phyloP scores from a whole-genome alignment of 2,888 invertebrate genomes.

The Leptopilina myrica region DNA sequence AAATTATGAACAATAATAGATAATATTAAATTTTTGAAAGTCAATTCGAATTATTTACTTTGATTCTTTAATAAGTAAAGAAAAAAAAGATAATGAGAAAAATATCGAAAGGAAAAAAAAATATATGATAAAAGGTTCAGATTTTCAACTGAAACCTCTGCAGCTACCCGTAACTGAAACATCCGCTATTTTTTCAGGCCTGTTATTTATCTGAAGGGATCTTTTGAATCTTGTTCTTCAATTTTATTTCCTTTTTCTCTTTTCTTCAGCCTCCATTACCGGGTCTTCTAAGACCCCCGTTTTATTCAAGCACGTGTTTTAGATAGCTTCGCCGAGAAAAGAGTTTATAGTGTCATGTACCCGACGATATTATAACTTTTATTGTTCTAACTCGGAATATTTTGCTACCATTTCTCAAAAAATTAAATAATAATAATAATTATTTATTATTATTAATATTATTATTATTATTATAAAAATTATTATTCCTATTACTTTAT shows the following conservation, averaged over 20 bases:
- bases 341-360: too few species aligned
- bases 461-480: too few species aligned
- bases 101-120: not conserved
- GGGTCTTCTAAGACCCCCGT: slow-evolving; percentile 4
- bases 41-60: not conserved
- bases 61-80: not conserved
- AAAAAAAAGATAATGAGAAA: not conserved
- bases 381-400: too few species aligned
- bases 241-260: slow-evolving; percentile 5
- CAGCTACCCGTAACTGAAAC: slow-evolving; percentile 28
- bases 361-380: not conserved
- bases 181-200: slow-evolving; percentile 21
- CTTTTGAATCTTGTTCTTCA: slow-evolving; percentile 22
- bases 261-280: slow-evolving; percentile 14
- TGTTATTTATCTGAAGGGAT: slow-evolving; percentile 22
- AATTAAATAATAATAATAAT: too few species aligned
- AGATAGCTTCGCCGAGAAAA: not conserved
- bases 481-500: too few species aligned
- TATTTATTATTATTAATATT: too few species aligned
- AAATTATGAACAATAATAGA: not conserved
- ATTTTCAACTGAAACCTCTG: not conserved
- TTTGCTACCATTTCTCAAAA: too few species aligned
- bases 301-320: slow-evolving; percentile 21
- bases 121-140: not conserved
- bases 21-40: not conserved